Evolutionary conservation across 1,140 invertebrate genomes (phyloP), one percentile per base, ranked within the genome.

Genomic region (Musca vetustissima): DNA sequence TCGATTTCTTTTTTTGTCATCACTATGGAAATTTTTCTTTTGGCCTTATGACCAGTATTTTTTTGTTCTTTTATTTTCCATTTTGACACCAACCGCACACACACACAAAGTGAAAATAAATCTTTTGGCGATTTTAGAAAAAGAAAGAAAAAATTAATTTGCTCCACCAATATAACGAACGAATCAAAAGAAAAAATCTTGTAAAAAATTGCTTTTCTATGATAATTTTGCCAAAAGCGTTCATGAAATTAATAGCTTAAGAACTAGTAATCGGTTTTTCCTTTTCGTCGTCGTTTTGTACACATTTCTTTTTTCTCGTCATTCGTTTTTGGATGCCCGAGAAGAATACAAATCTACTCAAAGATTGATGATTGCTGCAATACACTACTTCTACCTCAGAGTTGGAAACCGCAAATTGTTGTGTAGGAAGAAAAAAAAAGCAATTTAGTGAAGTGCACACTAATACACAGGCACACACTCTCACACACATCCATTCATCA

Each of bases 331-430:
- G 22, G 7, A 28, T 57, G 22, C 25, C 13, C 22, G 52, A 22
- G 22, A 28, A 28, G 28, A 59, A 28, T 59, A 32, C 55, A 61
- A 61, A 61, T 36, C 57, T 61, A 61, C 19, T 61, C 9, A 17
- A 61, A 61, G 57, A 61, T 61, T 61, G 57, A 61, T 61, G 57
- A 61, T 32, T 61, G 36, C 57, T 61, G 57, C 57, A 61, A 19
- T 61, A 61, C 36, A 9, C 28, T 61, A 43, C 57, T 61, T 61
- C 57, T 1, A 55, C 53, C 53, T 55, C 53, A 55, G 24, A 61
- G 19, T 15, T 13, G 19, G 17, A 61, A 43, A 36, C 57, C 57
- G 28, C 57, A 61, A 61, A 61, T 61, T 61, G 57, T 61, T 17
- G 53, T 43, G 4, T 11, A 43, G 36, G 28, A 28, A n/a, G n/a